phyloP scores from a whole-genome alignment of 2,113 vertebrate genomes.

The Felis chaus region DNA sequence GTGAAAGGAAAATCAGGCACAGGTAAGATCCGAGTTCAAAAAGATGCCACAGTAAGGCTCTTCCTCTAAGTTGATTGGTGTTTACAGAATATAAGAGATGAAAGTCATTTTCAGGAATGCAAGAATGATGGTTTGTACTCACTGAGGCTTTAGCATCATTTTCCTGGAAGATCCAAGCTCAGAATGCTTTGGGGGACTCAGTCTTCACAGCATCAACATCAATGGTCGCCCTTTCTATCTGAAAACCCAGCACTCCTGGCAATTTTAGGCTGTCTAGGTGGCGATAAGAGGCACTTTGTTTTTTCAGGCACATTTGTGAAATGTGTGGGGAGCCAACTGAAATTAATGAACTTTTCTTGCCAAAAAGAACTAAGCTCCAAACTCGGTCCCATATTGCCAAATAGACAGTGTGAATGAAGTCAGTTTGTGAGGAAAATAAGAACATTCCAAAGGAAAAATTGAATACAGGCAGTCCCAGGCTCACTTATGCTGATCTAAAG shows the following conservation, averaged over 20 bases:
- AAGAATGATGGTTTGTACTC: not conserved
- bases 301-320: not conserved
- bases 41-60: not conserved
- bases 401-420: conserved; percentile 67
- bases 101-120: not conserved
- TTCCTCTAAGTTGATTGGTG: not conserved
- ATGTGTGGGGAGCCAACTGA: conserved; percentile 45
- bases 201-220: not conserved
- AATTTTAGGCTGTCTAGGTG: not conserved
- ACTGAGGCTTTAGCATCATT: accelerated
- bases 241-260: not conserved
- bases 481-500: not conserved
- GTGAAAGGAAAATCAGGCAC: not conserved
- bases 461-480: not conserved
- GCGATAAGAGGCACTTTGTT: not conserved
- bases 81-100: not conserved
- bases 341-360: conserved; percentile 78
- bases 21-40: not conserved
- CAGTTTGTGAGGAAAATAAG: conserved; percentile 52
- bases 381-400: conserved; percentile 63
- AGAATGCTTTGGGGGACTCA: not conserved
- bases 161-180: not conserved
- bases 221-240: accelerated
- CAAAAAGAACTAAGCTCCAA: conserved; percentile 71
- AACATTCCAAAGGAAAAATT: conserved; percentile 30